A percentile compares a stretch with the other conserved stretches of the same genome.
These are phyloP conservation scores for Netelia virgata DNA, from an alignment of 2,888 invertebrate genomes.

Conservation along the genomic window DNA sequence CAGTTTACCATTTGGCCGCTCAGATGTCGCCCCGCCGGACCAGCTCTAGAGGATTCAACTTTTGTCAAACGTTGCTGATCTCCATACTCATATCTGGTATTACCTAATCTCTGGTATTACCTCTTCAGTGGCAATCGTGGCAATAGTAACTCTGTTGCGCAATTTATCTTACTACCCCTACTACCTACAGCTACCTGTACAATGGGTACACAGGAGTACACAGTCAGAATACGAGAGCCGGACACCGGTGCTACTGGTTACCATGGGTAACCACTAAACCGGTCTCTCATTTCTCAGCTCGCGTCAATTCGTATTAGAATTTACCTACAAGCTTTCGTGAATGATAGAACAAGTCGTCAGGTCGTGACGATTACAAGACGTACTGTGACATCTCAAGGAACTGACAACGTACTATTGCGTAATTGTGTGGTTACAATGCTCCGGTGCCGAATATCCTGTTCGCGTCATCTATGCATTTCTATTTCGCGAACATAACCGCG, in stretches of 20 bases:
- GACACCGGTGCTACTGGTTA: not conserved
- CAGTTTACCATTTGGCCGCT: too few species aligned
- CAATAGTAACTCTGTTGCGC: not conserved
- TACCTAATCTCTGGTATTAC: too few species aligned
- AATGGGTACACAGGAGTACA: not conserved
- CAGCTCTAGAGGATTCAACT: too few species aligned
- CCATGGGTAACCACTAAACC: not conserved
- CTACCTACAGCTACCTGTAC: not conserved
- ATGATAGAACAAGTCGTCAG: not conserved
- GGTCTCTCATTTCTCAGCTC: not conserved
- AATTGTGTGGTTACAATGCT: conserved; percentile 10
- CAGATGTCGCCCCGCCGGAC: too few species aligned
- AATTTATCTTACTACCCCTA: not conserved
- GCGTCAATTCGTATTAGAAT: not conserved
- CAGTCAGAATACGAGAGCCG: not conserved
- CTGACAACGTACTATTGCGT: not conserved
- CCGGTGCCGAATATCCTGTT: conserved; percentile 29
- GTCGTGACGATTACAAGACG: not conserved
- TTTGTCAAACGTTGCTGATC: too few species aligned
- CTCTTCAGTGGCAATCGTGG: not conserved
- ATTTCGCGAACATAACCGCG: conserved; percentile 30
- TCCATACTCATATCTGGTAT: too few species aligned
- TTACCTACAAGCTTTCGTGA: not conserved
- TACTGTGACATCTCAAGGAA: not conserved
- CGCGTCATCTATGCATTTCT: conserved; percentile 24